Evolutionary conservation across 2,797 vertebrate species (phyloP).

Genomic region (Pangasius larnaudii): DNA sequence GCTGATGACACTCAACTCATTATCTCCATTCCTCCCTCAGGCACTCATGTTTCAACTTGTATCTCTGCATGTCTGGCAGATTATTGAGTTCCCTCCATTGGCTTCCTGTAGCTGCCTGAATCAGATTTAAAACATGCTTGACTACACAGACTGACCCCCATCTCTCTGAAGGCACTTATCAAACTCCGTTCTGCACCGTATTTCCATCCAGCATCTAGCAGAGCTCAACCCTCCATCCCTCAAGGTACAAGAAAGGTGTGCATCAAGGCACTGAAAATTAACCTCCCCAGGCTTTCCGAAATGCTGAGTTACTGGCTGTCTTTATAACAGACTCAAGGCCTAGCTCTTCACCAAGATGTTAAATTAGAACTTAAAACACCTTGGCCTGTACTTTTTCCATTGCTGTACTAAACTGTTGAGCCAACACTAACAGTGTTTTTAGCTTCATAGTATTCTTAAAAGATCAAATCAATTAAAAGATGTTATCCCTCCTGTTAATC

Average conservation of each 20-base stretch:
- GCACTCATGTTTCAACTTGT: background rate
- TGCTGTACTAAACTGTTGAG: background rate
- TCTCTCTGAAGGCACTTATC: background rate
- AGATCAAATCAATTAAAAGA: background rate
- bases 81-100: background rate
- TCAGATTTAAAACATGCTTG: slow-evolving; percentile 21
- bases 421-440: background rate
- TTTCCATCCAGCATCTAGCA: background rate
- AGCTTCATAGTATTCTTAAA: background rate
- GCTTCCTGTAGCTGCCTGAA: background rate
- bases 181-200: background rate
- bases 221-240: background rate
- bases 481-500: background rate
- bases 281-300: background rate
- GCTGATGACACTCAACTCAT: slow-evolving; percentile 14
- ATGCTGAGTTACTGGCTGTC: background rate
- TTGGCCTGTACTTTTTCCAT: background rate
- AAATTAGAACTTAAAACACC: background rate
- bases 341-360: background rate
- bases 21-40: slow-evolving; percentile 8
- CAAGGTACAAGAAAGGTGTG: background rate
- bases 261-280: background rate
- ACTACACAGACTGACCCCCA: background rate
- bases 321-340: background rate
- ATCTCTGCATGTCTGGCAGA: slow-evolving; percentile 4